These are phyloP conservation scores for Meghimatium bilineatum DNA, from an alignment of 2,888 invertebrate species.

Conservation along the genomic window DNA sequence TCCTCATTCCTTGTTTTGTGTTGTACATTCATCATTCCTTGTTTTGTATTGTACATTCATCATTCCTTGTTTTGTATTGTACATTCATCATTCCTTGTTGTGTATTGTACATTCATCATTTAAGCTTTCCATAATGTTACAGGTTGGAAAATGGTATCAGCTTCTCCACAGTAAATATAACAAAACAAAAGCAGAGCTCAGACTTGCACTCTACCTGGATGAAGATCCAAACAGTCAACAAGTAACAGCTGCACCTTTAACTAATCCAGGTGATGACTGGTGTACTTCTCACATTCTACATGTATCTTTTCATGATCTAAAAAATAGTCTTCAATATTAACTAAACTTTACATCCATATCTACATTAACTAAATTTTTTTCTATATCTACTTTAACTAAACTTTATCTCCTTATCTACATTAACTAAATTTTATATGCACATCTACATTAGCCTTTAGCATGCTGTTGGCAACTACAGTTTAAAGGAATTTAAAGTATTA, in stretches of 20 bases:
- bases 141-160: constrained; percentile 74
- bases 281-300: not conserved
- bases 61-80: too few relatives aligned
- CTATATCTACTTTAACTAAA: not conserved
- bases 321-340: too few relatives aligned
- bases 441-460: too few relatives aligned
- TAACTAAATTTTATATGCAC: not conserved
- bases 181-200: constrained; percentile 76
- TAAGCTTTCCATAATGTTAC: not conserved
- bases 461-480: too few relatives aligned
- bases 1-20: too few relatives aligned
- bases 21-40: too few relatives aligned
- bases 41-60: too few relatives aligned
- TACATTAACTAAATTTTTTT: not conserved
- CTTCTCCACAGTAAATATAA: constrained; percentile 77
- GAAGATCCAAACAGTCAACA: constrained; percentile 62
- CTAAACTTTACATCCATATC: not conserved
- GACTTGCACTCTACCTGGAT: constrained; percentile 76
- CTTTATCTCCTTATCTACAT: not conserved
- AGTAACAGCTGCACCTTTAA: not conserved
- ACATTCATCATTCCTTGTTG: too few relatives aligned
- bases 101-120: too few relatives aligned
- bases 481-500: too few relatives aligned
- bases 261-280: constrained; percentile 29
- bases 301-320: not conserved